Evolutionary conservation across 2,113 vertebrate species (phyloP), one percentile per base, ranked within the genome.

Genomic region (Siphamia tubifer): DNA sequence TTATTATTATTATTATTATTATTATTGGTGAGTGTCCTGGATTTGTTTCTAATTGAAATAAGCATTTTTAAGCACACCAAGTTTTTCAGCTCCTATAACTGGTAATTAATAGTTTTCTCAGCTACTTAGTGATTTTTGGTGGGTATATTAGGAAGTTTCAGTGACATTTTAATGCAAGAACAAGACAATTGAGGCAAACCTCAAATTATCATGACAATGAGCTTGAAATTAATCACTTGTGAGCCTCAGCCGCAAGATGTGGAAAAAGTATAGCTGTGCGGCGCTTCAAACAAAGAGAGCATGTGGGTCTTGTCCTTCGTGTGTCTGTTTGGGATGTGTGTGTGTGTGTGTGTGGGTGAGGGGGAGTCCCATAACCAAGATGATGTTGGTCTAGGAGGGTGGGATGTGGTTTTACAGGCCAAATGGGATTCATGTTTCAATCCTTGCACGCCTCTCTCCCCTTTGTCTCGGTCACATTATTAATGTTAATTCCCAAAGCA

Each of bases 401-500:
- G 61, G 71, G 35, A 31, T 74, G 63, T 19, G 68, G 34, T 54
- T 83, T 78, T 77, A 83, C 68, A 56, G 68, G 60, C 63, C 81
- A 66, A 61, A 54, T 64, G 77, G 84, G 82, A 83, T 75, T 90
- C 80, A 77, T 81, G 78, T 85, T 89, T 88, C 86, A 84, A 16
- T 35, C 58, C 58, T 16, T 34, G 55, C 60, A 64, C 16, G 27
- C 60, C 49, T 73, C 65, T 45, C 15, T 47, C 58, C 61, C 23
- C 57, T 83, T 78, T 88, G 76, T 82, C 62, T 68, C 28, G 55
- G 49, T 79, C 79, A 68, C 20, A 19, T 71, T 43, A 80, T 74
- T 61, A 54, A 66, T 69, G 65, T 62, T 60, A 70, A 77, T 68
- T 75, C 40, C 67, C 56, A 52, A 79, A 71, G 73, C 47, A 63